Conservation (phyloP, 2,888 invertebrate species). For the Marronus borbonicus region DNA sequence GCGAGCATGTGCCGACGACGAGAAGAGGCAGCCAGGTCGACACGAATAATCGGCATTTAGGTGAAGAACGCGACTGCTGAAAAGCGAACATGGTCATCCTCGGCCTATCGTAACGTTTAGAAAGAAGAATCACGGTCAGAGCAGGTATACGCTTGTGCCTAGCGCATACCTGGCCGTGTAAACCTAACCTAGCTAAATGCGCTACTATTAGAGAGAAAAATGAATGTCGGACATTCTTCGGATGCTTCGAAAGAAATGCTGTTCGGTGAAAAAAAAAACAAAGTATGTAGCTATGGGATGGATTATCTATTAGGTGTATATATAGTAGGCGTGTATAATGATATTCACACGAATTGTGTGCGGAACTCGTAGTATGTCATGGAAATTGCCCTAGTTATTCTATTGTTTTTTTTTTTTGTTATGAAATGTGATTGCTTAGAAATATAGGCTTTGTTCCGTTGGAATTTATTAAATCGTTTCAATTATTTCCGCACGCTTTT, state of each 20-base stretch:
- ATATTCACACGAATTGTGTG: background rate
- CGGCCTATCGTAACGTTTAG: background rate
- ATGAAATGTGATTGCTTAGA: too few relatives aligned
- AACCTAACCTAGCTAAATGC: background rate
- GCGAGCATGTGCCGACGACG: background rate
- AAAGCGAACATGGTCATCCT: slow-evolving; percentile 24
- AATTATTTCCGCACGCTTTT: too few relatives aligned
- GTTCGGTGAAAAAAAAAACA: background rate
- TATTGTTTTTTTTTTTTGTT: too few relatives aligned
- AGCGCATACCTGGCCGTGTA: background rate
- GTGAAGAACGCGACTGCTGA: slow-evolving; percentile 32
- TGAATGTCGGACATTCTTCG: slow-evolving; percentile 13
- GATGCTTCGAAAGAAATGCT: slow-evolving; percentile 4
- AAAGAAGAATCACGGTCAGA: background rate
- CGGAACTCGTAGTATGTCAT: too few relatives aligned
- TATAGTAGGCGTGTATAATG: background rate
- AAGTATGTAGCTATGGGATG: too few relatives aligned
- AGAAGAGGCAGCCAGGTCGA: background rate
- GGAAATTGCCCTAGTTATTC: too few relatives aligned
- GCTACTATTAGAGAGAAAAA: background rate
- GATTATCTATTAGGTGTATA: background rate
- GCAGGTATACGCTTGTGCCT: background rate
- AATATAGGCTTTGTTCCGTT: too few relatives aligned
- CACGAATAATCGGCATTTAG: slow-evolving; percentile 33
- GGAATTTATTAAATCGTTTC: too few relatives aligned